A percentile compares a stretch with the other conserved stretches of the same genome.
Conservation (phyloP, 1,140 invertebrate species). For the Anagrus nilaparvatae region DNA sequence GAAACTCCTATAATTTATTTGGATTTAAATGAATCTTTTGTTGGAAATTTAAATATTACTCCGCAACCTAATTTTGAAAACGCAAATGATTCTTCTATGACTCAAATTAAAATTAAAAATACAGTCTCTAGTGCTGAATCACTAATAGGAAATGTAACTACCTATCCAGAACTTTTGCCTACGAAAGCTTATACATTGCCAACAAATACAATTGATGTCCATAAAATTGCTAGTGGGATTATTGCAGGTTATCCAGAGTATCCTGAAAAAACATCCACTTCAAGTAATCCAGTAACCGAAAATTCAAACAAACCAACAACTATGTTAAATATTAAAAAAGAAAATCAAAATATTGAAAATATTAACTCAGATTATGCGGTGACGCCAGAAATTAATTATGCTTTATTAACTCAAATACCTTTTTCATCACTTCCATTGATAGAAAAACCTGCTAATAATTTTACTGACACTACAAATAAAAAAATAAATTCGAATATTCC, state of each 20-base stretch:
- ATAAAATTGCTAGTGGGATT: slow-evolving; percentile 28
- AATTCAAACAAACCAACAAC: slow-evolving; percentile 5
- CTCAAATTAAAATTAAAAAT: slow-evolving; percentile 29
- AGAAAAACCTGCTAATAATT: background rate
- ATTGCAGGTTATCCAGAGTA: slow-evolving; percentile 29
- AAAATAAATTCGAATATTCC: too few species aligned
- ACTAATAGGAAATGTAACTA: slow-evolving; percentile 22
- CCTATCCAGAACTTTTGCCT: slow-evolving; percentile 11
- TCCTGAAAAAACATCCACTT: background rate
- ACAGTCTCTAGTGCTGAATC: slow-evolving; percentile 25
- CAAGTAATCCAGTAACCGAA: slow-evolving; percentile 3
- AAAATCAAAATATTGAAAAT: too few species aligned
- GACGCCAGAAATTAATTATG: slow-evolving; percentile 2
- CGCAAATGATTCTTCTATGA: slow-evolving; percentile 24
- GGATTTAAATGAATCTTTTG: slow-evolving; percentile 1
- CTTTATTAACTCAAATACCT: slow-evolving; percentile 5
- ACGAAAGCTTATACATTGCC: slow-evolving; percentile 20
- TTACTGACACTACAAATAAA: too few species aligned
- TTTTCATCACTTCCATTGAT: slow-evolving; percentile 1
- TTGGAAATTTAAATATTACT: background rate
- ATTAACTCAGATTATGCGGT: too few species aligned
- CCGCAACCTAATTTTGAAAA: slow-evolving; percentile 11
- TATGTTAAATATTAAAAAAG: background rate
- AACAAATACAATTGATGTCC: slow-evolving; percentile 16
- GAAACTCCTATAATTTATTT: slow-evolving; percentile 14